Evolutionary conservation across 2,888 invertebrate species (phyloP), one percentile per base, ranked within the genome.

Genomic region (Leucania comma): DNA sequence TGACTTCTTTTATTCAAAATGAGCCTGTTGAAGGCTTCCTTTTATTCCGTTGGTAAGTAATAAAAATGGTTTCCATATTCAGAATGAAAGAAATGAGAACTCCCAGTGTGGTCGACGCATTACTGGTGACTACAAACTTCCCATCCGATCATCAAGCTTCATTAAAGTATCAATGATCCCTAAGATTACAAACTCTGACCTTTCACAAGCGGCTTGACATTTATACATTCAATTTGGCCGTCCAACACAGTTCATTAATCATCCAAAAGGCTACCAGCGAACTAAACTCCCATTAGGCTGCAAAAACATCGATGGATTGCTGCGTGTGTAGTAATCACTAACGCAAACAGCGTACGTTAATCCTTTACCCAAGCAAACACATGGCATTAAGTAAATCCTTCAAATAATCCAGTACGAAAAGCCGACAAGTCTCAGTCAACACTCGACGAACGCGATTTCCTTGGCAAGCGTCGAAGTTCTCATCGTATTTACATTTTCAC

Each of bases 401-500:
- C 91, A 92, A 93, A 93, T 95, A 95, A 94, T 94, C 94, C 91
- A 93, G 90, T 93, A 90, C 87, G 90, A 89, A 91, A 93, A 93
- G 92, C 92, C 92, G 92, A 90, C 92, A 91, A 91, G 93, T 92
- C 92, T 92, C 91, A 91, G 94, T 93, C 94, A 94, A 95, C 95
- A 94, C 92, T 92, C 90, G 85, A 89, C 88, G 88, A 90, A 92
- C 91, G 92, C 90, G 93, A 94, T 94, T 95, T 93, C 91, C 93
- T 93, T 90, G 83, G 90, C 89, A 90, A 90, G 91, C 90, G 86
- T 88, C 85, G 90, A 94, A 94, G 91, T 94, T 93, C 90, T 85
- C 87, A 85, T 87, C 90, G 90, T 95, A 95, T 95, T 95, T 94
- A 94, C 95, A 95, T 95, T 94, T 95, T 93, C 93, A 93, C 93